Evolutionary conservation across 2,797 vertebrate genomes (phyloP), one percentile per base, ranked within the genome.

Genomic region (Ctenosaura bakeri): DNA sequence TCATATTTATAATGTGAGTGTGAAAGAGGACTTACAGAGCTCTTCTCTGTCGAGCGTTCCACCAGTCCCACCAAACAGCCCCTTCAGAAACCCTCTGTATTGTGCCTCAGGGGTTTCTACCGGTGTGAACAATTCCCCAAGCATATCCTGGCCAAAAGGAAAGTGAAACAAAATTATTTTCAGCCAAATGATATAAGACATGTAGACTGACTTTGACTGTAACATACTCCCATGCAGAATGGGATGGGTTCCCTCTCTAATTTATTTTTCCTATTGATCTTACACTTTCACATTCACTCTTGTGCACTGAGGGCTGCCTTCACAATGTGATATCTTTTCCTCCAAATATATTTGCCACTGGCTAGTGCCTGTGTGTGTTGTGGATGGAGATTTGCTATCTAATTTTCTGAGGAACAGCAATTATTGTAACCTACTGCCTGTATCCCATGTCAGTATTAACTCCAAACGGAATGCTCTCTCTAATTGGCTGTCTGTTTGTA

Each of bases 31-130:
- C 99, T 96, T 96, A 99, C 99, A 99, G 71, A 99, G 98, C 93
- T 99, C 99, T 96, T 99, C 99, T 96, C 99, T 98, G 97, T 99
- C 99, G 66, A 99, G 98, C n/a, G 97, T 98, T 90, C 99, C 98
- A 83, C 98, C 97, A 0, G 98, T 99, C 95, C 99, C 99, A 92
- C 99, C 98, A 93, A 99, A 99, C 92, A 99, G 98, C 85, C 99
- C 99, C 95, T 99, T 99, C 62, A 99, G 98, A 95, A 99, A 99
- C 76, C 99, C 99, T 98, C 98, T 97, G 96, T 98, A 99, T 95
- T 99, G 99, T 80, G 98, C 98, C 96, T 99, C 99, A 35, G 99
- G 99, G 35, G 98, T 99, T 97, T 99, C 99, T 95, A 98, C 98
- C 5, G 98, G 98, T 80, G 97, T 99, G 96, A 99, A 99, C 93